These are phyloP conservation scores for Tichodroma muraria DNA, from an alignment of 2,113 vertebrate species.

Conservation along the genomic window DNA sequence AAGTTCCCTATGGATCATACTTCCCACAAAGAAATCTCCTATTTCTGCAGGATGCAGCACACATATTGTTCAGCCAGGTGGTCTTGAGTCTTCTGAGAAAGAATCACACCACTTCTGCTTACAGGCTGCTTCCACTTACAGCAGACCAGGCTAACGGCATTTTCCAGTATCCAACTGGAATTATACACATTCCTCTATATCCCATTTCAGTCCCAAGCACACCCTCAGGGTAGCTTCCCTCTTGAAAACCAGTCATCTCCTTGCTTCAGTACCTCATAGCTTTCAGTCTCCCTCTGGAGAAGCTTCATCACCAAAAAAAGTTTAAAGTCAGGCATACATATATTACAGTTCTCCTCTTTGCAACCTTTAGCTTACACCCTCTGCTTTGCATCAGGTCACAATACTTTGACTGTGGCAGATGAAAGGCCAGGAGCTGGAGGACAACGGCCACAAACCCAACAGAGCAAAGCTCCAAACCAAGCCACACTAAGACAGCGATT, in stretches of 20 bases:
- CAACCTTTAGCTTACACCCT: neutral
- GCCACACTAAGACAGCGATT: neutral
- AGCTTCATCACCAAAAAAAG: neutral
- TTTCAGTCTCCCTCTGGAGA: neutral
- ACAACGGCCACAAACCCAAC: neutral
- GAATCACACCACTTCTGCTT: neutral
- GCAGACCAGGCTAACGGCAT: neutral
- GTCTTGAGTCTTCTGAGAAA: neutral
- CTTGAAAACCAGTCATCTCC: neutral
- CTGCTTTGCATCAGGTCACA: neutral
- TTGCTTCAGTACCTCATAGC: neutral
- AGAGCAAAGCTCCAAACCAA: conserved; percentile 17
- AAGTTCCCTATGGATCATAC: neutral
- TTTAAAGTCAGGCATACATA: neutral
- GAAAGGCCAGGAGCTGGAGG: neutral
- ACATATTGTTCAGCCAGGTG: neutral
- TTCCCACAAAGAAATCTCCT: neutral
- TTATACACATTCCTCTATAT: neutral
- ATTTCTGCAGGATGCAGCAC: neutral
- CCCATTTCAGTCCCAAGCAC: neutral
- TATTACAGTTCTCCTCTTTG: neutral
- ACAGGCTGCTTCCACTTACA: neutral
- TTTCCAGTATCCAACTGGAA: neutral
- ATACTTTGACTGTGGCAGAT: neutral
- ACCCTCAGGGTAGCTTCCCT: neutral